These are phyloP conservation scores for Thecophora atra DNA, from an alignment of 2,888 invertebrate genomes.

Conservation along the genomic window DNA sequence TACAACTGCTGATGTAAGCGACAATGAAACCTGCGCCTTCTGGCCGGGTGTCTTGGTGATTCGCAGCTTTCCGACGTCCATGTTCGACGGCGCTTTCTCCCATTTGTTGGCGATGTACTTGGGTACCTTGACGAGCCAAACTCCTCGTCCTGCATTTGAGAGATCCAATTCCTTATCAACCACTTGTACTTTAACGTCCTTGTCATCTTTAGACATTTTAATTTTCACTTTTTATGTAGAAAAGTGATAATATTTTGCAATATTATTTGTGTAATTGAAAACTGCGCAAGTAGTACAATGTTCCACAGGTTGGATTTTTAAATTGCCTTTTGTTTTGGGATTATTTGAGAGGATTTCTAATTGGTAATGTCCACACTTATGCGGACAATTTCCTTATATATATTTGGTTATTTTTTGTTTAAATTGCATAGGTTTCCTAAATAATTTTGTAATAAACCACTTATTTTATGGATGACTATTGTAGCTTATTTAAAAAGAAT, in stretches of 20 bases:
- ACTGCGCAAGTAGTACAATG: too few relatives aligned
- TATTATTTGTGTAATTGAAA: too few relatives aligned
- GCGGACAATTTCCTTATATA: too few relatives aligned
- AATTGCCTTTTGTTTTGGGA: too few relatives aligned
- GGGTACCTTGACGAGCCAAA: slow-evolving; percentile 97
- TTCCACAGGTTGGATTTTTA: too few relatives aligned
- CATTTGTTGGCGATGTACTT: slow-evolving; percentile 96
- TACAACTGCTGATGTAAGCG: slow-evolving; percentile 82
- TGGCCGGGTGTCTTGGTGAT: slow-evolving; percentile 84
- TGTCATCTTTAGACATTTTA: slow-evolving; percentile 64
- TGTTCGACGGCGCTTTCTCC: slow-evolving; percentile 89
- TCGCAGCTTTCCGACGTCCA: slow-evolving; percentile 92
- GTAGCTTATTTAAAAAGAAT: too few relatives aligned
- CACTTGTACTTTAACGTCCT: slow-evolving; percentile 68
- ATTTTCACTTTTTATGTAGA: neutral
- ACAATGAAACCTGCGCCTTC: slow-evolving; percentile 87
- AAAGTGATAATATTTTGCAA: neutral
- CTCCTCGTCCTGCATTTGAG: slow-evolving; percentile 87
- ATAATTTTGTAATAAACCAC: too few relatives aligned
- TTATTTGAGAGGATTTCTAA: too few relatives aligned
- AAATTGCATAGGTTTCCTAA: too few relatives aligned
- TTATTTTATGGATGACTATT: too few relatives aligned
- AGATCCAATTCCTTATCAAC: slow-evolving; percentile 86
- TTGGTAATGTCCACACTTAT: too few relatives aligned
- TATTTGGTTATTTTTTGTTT: too few relatives aligned